A percentile compares a stretch with the other conserved stretches of the same genome.
phyloP scores from a whole-genome alignment of 2,113 vertebrate genomes.

The Equus przewalskii region DNA sequence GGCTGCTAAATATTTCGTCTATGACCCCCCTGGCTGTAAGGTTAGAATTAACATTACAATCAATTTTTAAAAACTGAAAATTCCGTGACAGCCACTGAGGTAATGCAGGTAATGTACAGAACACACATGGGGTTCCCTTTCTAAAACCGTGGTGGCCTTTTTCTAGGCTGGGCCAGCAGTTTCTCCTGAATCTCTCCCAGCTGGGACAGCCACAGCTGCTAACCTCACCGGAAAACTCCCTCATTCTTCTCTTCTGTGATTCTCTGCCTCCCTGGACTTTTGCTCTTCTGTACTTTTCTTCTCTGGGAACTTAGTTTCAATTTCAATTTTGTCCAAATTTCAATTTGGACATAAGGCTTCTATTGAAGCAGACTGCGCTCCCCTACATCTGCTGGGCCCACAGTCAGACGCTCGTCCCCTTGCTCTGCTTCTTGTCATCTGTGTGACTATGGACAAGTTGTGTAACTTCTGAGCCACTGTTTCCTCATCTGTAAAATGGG shows the following conservation, averaged over 20 bases:
- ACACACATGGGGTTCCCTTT: background rate
- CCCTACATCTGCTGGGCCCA: background rate
- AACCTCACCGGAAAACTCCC: background rate
- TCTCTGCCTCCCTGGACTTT: too few species aligned
- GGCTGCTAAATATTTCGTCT: background rate
- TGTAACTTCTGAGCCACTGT: background rate
- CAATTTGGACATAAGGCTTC: background rate
- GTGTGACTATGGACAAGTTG: background rate
- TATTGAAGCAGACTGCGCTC: fast-evolving
- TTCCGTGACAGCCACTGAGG: background rate
- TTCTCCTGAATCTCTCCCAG: background rate
- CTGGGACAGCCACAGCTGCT: background rate
- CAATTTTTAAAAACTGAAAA: background rate
- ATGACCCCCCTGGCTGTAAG: background rate
- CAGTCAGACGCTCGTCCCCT: background rate
- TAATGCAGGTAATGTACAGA: background rate
- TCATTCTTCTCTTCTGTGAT: background rate
- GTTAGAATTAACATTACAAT: background rate
- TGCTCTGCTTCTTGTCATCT: background rate
- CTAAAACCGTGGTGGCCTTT: background rate
- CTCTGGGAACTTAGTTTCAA: background rate
- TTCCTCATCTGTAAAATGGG: background rate
- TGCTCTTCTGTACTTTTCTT: background rate
- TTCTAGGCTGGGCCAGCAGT: background rate
- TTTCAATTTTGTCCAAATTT: too few species aligned